phyloP scores from a whole-genome alignment of 2,113 vertebrate species.

The Neodontobutis hainanensis region DNA sequence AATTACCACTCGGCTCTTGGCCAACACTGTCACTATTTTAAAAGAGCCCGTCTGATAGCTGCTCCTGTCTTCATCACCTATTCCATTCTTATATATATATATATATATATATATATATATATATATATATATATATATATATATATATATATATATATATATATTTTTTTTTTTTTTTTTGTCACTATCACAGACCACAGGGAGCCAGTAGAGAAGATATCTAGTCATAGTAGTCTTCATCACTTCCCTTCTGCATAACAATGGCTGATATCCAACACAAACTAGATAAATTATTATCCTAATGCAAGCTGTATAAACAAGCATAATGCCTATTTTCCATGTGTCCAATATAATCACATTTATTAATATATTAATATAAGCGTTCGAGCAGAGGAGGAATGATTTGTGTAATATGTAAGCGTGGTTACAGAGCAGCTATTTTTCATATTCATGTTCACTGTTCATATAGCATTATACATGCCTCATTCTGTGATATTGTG shows the following conservation, averaged over 20 bases:
- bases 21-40: constrained; percentile 1
- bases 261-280: constrained; percentile 35
- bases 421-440: constrained; percentile 38
- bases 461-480: constrained; percentile 18
- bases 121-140: too few relatives aligned
- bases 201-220: constrained; percentile 36
- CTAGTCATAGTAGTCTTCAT: constrained; percentile 42
- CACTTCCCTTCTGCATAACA: constrained; percentile 35
- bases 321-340: constrained; percentile 45
- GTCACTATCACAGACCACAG: constrained; percentile 20
- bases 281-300: constrained; percentile 45
- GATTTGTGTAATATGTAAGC: constrained; percentile 24
- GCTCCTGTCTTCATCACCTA: constrained; percentile 23
- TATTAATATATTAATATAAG: constrained; percentile 54
- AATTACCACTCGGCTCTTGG: not conserved
- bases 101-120: too few relatives aligned
- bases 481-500: constrained; percentile 13
- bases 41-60: constrained; percentile 6
- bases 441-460: constrained; percentile 21
- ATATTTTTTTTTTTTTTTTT: constrained; percentile 44
- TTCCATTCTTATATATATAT: too few relatives aligned
- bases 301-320: constrained; percentile 51
- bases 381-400: constrained; percentile 9
- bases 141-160: too few relatives aligned
- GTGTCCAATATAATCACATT: constrained; percentile 40